Evolutionary conservation across 2,888 invertebrate genomes (phyloP).

Genomic region (Ochlodes sylvanus): DNA sequence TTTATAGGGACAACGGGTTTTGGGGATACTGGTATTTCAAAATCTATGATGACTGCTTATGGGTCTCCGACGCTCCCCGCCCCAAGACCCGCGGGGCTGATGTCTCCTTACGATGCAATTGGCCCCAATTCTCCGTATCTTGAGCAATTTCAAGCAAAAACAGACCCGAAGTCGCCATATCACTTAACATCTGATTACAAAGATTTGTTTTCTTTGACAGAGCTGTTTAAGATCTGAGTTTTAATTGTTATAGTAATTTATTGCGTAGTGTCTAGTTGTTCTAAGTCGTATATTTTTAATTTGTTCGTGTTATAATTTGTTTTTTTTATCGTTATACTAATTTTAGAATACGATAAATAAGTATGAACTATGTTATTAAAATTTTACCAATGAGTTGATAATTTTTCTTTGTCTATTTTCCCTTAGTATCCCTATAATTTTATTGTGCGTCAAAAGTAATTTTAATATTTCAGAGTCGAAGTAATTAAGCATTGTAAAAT

Average conservation of each 20-base stretch:
- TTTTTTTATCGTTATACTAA: neutral
- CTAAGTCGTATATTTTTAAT: neutral
- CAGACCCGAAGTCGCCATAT: conserved; percentile 16
- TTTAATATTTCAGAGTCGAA: too few relatives aligned
- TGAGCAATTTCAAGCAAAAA: neutral
- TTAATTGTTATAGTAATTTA: neutral
- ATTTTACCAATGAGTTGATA: neutral
- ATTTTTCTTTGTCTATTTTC: too few relatives aligned
- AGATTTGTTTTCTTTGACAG: conserved; percentile 56
- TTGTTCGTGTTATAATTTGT: neutral
- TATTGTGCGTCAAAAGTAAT: too few relatives aligned
- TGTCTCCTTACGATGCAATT: conserved; percentile 52
- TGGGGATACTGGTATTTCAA: conserved; percentile 41
- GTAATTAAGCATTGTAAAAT: too few relatives aligned
- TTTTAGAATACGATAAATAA: too few relatives aligned
- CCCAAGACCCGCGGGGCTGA: conserved; percentile 43
- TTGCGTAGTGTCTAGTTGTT: neutral
- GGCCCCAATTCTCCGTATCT: conserved; percentile 38
- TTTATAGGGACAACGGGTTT: conserved; percentile 53
- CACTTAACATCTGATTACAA: conserved; percentile 40
- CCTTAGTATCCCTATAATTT: too few relatives aligned
- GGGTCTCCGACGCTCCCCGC: conserved; percentile 40
- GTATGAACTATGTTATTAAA: neutral
- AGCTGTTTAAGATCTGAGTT: conserved; percentile 48
- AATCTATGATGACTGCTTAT: conserved; percentile 41